Percentiles rank a stretch among this genome's conserved stretches.
Evolutionary conservation across 2,888 invertebrate genomes (phyloP).

Genomic region (Drosophila pegasa): DNA sequence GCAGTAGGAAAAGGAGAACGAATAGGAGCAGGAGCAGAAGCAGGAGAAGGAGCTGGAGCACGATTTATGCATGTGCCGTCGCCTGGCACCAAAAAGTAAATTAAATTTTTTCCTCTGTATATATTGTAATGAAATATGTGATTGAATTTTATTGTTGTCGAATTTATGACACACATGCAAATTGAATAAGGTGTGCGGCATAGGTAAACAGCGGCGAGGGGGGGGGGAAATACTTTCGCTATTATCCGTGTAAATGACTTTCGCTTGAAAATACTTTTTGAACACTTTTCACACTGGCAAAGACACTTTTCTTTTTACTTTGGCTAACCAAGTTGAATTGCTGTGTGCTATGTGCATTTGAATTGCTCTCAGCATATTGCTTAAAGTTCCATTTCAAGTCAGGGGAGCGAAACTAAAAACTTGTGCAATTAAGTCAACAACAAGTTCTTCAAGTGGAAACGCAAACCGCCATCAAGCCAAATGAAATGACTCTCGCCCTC

Average conservation of each 20-base stretch:
- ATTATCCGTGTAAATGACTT: slow-evolving; percentile 33
- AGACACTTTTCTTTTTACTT: background rate
- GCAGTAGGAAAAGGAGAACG: background rate
- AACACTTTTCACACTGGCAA: background rate
- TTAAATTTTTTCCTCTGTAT: slow-evolving; percentile 70
- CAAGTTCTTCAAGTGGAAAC: slow-evolving; percentile 53
- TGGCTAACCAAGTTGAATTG: background rate
- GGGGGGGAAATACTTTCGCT: slow-evolving; percentile 6
- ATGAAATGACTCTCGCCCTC: slow-evolving; percentile 32
- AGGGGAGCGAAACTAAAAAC: slow-evolving; percentile 49
- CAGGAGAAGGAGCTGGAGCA: slow-evolving; percentile 7
- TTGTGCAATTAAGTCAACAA: slow-evolving; percentile 62
- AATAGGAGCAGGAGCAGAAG: background rate
- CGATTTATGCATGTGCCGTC: slow-evolving; percentile 64
- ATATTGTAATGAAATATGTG: slow-evolving; percentile 63
- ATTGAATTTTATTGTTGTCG: slow-evolving; percentile 61
- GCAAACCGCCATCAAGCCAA: slow-evolving; percentile 50
- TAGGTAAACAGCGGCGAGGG: background rate
- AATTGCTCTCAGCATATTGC: slow-evolving; percentile 48
- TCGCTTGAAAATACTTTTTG: background rate
- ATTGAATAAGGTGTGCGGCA: slow-evolving; percentile 41
- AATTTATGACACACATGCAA: slow-evolving; percentile 60
- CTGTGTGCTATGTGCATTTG: slow-evolving; percentile 10
- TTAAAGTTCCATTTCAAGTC: slow-evolving; percentile 42
- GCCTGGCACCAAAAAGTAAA: slow-evolving; percentile 67